phyloP scores from a whole-genome alignment of 2,113 vertebrate species.

The Vidua macroura region DNA sequence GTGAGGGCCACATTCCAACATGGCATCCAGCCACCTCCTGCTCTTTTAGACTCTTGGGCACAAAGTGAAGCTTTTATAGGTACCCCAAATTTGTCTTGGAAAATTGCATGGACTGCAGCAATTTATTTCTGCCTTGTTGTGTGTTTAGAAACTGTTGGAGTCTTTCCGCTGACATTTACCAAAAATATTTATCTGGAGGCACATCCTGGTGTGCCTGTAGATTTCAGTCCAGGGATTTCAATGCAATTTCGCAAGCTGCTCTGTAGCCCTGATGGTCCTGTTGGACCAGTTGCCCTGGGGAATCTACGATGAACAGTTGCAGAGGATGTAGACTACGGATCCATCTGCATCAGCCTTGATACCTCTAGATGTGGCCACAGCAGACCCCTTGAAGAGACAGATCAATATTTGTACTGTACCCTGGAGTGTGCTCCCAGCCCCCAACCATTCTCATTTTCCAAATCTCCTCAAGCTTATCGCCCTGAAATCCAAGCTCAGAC shows the following conservation, averaged over 20 bases:
- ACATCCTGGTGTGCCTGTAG: neutral
- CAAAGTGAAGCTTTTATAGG: neutral
- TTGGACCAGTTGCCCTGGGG: neutral
- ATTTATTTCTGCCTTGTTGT: neutral
- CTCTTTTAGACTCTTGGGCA: neutral
- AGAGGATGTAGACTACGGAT: neutral
- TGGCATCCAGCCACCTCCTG: rapidly evolving
- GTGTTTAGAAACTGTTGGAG: neutral
- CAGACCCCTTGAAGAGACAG: neutral
- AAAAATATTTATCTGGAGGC: neutral
- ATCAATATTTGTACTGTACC: neutral
- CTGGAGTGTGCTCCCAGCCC: neutral
- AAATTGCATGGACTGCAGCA: neutral
- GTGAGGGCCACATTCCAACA: neutral
- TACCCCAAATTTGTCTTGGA: neutral
- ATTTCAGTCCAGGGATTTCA: neutral
- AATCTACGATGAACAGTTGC: neutral
- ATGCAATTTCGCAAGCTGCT: neutral
- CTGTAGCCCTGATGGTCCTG: neutral
- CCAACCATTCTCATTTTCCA: neutral
- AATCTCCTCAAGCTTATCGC: neutral
- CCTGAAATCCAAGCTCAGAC: neutral
- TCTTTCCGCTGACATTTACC: neutral
- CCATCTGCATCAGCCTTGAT: neutral
- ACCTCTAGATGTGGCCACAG: neutral